Base-by-base conservation (phyloP, 2,797 vertebrate genomes). In the Enteromius viviparus region DNA sequence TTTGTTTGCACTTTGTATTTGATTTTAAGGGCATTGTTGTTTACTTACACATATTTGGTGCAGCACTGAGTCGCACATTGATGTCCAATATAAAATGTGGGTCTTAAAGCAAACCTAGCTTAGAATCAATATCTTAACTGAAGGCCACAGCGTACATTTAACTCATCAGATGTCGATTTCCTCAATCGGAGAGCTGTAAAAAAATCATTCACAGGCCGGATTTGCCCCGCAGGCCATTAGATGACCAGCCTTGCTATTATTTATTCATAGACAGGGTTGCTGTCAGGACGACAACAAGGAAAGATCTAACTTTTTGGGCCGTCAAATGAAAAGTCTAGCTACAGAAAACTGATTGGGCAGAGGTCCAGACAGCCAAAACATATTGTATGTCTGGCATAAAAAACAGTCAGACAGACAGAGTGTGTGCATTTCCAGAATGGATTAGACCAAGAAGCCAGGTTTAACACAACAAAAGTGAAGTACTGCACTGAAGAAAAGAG, bases 391-490 rank as follows among this genome's bases (percentile, higher is more conserved):
- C 71, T 76, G 34, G 62, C 45, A 66, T 53, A 53, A 29, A 17
- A 69, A 76, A 82, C 23, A 76, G 34, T 19, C 72, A 82, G 81
- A 68, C 72, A 81, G 78, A 80, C 53, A 40, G 37, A 29, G 81
- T 15, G 72, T 58, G 23, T 58, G 23, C 71, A 68, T 69, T 64
- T 77, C 26, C 42, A 69, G 64, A 76, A 83, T 76, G 74, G 47
- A 55, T 82, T 53, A 29, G 17, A 45, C 32, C 34, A 29, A 68
- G 10, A 82, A 82, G 23, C 15, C 23, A 68, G 62, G 76, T 32
- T 64, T 72, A 66, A 53, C 42, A 53, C 29, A n/a, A 68, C 58
- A 66, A 45, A 82, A 82, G 62, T 68, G 60, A 82, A 82, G 72
- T 69, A 74, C 60, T 66, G 32, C 64, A 77, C 74, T 45, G 19